phyloP scores from a whole-genome alignment of 1,140 invertebrate genomes.

The Papilio xuthus region DNA sequence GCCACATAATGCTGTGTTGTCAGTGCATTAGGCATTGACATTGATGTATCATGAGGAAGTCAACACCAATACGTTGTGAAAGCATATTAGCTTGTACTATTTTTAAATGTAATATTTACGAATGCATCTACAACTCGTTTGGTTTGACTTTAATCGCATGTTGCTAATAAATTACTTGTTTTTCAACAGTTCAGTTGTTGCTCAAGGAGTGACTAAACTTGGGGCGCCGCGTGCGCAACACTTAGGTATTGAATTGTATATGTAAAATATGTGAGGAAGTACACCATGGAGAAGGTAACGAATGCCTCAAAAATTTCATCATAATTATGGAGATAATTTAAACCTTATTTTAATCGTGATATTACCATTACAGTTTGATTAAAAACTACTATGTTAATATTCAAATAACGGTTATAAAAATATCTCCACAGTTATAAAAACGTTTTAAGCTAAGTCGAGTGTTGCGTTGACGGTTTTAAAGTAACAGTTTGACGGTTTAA shows the following conservation, averaged over 20 bases:
- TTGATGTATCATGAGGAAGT: constrained; percentile 72
- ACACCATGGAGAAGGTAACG: constrained; percentile 75
- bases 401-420: constrained; percentile 43
- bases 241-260: constrained; percentile 80
- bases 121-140: constrained; percentile 64
- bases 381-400: neutral
- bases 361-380: neutral
- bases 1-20: constrained; percentile 79
- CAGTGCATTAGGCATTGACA: constrained; percentile 56
- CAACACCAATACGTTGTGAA: constrained; percentile 69
- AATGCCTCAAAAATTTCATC: constrained; percentile 75
- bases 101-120: constrained; percentile 4
- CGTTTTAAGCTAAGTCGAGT: constrained; percentile 49
- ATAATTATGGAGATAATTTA: constrained; percentile 69
- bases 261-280: constrained; percentile 78
- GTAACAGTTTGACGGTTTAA: neutral
- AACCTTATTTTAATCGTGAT: constrained; percentile 28
- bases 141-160: constrained; percentile 76
- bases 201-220: constrained; percentile 80
- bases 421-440: constrained; percentile 64
- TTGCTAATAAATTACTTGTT: constrained; percentile 81
- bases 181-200: constrained; percentile 81
- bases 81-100: constrained; percentile 46
- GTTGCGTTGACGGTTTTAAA: constrained; percentile 55
- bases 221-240: constrained; percentile 79